phyloP scores from a whole-genome alignment of 2,888 invertebrate genomes.

The Conomelus anceps region DNA sequence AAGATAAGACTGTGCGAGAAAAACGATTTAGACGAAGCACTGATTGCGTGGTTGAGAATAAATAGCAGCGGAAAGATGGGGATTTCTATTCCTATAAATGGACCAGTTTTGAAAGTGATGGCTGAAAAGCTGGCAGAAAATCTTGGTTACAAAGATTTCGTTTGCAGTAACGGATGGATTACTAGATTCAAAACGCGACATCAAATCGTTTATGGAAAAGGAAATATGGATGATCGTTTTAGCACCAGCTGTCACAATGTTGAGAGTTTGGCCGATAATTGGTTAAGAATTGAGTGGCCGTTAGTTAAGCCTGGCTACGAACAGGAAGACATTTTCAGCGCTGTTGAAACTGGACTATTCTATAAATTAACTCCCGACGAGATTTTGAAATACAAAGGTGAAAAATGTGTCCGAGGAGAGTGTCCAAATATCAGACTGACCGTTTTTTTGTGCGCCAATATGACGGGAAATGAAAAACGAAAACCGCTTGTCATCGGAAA shows the following conservation, averaged over 20 bases:
- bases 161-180: not conserved
- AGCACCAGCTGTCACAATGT: not conserved
- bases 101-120: not conserved
- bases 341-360: not conserved
- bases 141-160: not conserved
- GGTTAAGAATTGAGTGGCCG: not conserved
- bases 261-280: not conserved
- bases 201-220: not conserved
- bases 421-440: not conserved
- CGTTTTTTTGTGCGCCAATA: not conserved
- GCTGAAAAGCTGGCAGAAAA: not conserved
- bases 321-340: not conserved
- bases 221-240: not conserved
- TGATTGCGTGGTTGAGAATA: not conserved
- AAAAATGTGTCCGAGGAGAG: not conserved
- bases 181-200: not conserved
- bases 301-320: not conserved
- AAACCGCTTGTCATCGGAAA: not conserved
- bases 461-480: not conserved
- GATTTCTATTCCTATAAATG: not conserved
- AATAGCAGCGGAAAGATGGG: not conserved
- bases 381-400: not conserved
- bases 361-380: not conserved
- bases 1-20: not conserved
- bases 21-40: not conserved